Conservation (phyloP, 2,888 invertebrate genomes). For the Alitta virens region DNA sequence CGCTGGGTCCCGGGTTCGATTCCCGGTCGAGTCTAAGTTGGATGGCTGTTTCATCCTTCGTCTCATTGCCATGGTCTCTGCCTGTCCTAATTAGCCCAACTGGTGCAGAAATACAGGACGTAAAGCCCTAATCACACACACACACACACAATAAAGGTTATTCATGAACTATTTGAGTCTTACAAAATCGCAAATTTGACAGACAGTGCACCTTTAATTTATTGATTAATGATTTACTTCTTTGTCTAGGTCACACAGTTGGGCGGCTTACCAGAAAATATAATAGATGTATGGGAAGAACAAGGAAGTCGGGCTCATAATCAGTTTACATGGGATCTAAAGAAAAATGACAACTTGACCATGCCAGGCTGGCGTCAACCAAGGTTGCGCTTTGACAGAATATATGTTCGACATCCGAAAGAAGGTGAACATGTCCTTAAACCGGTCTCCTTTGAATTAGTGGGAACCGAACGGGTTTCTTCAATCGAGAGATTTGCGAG, state of each 20-base stretch:
- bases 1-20: too few species aligned
- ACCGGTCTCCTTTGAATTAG: slow-evolving; percentile 61
- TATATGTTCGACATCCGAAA: slow-evolving; percentile 55
- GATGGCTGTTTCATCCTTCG: too few species aligned
- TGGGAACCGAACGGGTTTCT: slow-evolving; percentile 60
- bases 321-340: slow-evolving; percentile 64
- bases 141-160: too few species aligned
- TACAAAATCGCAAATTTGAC: too few species aligned
- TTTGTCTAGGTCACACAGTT: slow-evolving; percentile 9
- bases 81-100: too few species aligned
- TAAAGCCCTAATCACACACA: too few species aligned
- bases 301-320: slow-evolving; percentile 61
- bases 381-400: slow-evolving; percentile 62
- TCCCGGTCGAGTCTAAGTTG: too few species aligned
- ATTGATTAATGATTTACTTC: too few species aligned
- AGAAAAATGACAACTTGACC: slow-evolving; percentile 62
- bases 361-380: slow-evolving; percentile 54
- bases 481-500: slow-evolving; percentile 61
- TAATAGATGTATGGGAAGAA: slow-evolving; percentile 62
- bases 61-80: too few species aligned
- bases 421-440: slow-evolving; percentile 31
- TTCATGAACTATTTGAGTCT: too few species aligned
- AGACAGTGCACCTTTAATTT: too few species aligned
- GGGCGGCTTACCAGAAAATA: slow-evolving; percentile 20
- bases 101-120: too few species aligned